A percentile compares a stretch with the other conserved stretches of the same genome.
Conservation (phyloP, 2,113 vertebrate genomes). For the Ptyas mucosa region DNA sequence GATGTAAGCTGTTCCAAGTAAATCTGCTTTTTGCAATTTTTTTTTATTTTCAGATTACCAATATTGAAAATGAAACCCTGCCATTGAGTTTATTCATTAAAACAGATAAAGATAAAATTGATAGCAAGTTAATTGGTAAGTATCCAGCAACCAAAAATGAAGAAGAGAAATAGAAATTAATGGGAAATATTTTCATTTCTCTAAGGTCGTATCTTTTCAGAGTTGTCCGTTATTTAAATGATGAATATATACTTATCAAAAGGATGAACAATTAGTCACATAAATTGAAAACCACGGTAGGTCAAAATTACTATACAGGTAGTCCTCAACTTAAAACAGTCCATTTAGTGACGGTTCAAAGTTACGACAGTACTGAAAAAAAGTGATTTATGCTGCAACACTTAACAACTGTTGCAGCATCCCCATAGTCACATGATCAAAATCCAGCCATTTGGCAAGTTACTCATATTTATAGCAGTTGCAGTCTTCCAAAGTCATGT, state of each 20-base stretch:
- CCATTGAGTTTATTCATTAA: constrained; percentile 83
- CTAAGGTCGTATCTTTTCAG: not conserved
- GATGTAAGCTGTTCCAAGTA: not conserved
- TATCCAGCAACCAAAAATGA: constrained; percentile 18
- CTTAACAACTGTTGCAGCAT: not conserved
- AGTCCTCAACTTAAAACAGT: not conserved
- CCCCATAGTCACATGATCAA: too few relatives aligned
- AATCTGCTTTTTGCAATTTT: not conserved
- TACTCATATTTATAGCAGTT: too few relatives aligned
- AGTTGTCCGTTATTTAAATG: not conserved
- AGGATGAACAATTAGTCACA: not conserved
- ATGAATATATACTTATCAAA: not conserved
- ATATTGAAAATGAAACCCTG: constrained; percentile 79
- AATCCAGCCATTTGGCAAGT: too few relatives aligned
- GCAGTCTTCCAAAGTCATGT: too few relatives aligned
- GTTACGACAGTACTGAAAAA: not conserved
- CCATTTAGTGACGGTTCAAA: not conserved
- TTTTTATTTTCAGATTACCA: constrained; percentile 72
- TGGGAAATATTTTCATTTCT: constrained; percentile 11
- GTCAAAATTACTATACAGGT: not conserved
- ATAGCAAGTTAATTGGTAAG: constrained; percentile 90
- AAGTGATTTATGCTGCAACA: not conserved
- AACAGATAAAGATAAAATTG: constrained; percentile 77
- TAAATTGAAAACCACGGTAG: not conserved
- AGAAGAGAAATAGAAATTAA: constrained; percentile 21